A percentile compares a stretch with the other conserved stretches of the same genome.
Conservation (phyloP, 2,113 vertebrate species). For the Psilopsiagon aurifrons region DNA sequence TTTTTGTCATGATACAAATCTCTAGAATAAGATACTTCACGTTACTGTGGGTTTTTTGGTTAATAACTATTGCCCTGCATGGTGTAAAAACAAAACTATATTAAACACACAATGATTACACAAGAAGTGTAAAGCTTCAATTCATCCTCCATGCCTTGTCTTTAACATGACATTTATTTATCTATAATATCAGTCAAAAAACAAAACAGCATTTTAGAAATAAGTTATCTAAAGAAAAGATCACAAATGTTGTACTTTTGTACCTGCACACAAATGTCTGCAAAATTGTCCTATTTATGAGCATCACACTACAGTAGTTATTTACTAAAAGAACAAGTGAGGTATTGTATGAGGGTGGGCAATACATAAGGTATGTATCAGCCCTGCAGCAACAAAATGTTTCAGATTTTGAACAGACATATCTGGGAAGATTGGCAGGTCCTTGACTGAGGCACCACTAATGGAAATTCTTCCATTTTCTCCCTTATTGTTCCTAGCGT, state of each 20-base stretch:
- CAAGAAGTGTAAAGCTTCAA: neutral
- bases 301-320: neutral
- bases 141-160: neutral
- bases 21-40: neutral
- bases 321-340: neutral
- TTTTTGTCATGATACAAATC: neutral
- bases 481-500: neutral
- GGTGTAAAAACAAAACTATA: neutral
- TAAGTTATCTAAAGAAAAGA: neutral
- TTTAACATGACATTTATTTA: neutral
- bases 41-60: neutral
- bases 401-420: conserved; percentile 35
- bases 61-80: neutral
- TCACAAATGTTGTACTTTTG: neutral
- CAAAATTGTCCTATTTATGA: neutral
- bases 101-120: neutral
- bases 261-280: neutral
- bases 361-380: conserved; percentile 33
- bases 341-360: neutral
- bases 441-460: neutral
- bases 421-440: conserved; percentile 29
- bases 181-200: neutral
- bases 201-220: neutral
- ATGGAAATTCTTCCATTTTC: conserved; percentile 7
- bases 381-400: neutral